Conservation (phyloP, 1,140 invertebrate species). For the Lethocerus indicus region DNA sequence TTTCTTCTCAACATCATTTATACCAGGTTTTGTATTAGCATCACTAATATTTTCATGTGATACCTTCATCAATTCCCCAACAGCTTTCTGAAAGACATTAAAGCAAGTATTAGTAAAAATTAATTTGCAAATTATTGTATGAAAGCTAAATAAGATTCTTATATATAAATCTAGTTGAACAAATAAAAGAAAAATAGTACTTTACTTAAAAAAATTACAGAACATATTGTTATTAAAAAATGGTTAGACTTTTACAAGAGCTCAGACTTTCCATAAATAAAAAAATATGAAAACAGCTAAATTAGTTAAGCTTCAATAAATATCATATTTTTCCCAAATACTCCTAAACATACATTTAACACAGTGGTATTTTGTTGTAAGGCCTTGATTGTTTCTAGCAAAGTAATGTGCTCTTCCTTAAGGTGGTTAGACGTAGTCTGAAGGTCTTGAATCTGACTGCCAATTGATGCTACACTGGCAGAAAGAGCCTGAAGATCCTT, state of each 20-base stretch:
- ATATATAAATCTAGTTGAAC: no score
- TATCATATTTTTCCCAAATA: no score
- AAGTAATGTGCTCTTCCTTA: conserved; percentile 25
- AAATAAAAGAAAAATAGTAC: no score
- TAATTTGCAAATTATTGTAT: no score
- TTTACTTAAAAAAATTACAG: no score
- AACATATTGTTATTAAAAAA: no score
- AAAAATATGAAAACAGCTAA: no score
- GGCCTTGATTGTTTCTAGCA: conserved; percentile 23
- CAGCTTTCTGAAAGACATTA: neutral
- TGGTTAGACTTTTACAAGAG: no score
- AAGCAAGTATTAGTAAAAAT: no score
- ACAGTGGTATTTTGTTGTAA: conserved; percentile 26
- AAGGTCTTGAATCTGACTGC: conserved; percentile 33
- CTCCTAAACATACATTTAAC: conserved; percentile 28
- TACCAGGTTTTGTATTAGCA: neutral
- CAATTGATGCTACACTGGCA: conserved; percentile 35
- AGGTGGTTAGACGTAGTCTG: conserved; percentile 17
- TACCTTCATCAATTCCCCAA: neutral
- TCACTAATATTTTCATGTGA: neutral
- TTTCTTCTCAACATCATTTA: neutral
- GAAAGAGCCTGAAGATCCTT: conserved; percentile 30
- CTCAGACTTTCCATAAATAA: no score
- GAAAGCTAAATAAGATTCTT: no score
- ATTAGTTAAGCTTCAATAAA: no score